phyloP scores from a whole-genome alignment of 2,797 vertebrate genomes.

The Adrianichthys oophorus region DNA sequence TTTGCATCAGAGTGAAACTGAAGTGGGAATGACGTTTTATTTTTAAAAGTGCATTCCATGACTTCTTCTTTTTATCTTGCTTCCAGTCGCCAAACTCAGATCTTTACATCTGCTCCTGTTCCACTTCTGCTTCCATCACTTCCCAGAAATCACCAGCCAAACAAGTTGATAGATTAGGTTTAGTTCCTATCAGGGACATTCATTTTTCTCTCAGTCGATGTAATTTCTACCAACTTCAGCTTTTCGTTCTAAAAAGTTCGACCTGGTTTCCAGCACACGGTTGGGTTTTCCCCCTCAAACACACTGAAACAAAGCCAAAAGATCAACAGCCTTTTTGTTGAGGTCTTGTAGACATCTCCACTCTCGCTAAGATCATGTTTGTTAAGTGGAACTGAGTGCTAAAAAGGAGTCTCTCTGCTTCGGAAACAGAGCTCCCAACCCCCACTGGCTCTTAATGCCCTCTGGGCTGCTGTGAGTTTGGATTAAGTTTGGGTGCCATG shows the following conservation, averaged over 20 bases:
- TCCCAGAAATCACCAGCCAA: background rate
- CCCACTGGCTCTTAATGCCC: constrained; percentile 68
- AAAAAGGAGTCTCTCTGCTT: constrained; percentile 62
- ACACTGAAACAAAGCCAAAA: background rate
- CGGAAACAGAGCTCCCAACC: constrained; percentile 63
- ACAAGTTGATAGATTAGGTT: background rate
- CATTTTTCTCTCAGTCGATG: background rate
- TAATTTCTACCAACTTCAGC: background rate
- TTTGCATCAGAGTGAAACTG: constrained; percentile 33
- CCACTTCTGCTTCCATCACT: background rate
- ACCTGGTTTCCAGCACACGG: background rate
- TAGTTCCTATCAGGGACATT: background rate
- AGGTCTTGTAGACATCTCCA: background rate
- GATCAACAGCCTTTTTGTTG: background rate
- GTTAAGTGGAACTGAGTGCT: constrained; percentile 43
- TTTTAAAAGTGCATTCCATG: background rate
- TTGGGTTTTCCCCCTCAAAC: background rate
- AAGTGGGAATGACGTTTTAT: constrained; percentile 4
- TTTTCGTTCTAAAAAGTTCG: constrained; percentile 4
- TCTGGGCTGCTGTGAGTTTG: constrained; percentile 73
- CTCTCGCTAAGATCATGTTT: constrained; percentile 33
- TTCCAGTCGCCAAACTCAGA: background rate
- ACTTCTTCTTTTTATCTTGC: constrained; percentile 4
- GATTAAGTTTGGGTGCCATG: constrained; percentile 75
- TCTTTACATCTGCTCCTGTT: background rate